Evolutionary conservation across 2,888 invertebrate species (phyloP), one percentile per base, ranked within the genome.

Genomic region (Apamea sordens): DNA sequence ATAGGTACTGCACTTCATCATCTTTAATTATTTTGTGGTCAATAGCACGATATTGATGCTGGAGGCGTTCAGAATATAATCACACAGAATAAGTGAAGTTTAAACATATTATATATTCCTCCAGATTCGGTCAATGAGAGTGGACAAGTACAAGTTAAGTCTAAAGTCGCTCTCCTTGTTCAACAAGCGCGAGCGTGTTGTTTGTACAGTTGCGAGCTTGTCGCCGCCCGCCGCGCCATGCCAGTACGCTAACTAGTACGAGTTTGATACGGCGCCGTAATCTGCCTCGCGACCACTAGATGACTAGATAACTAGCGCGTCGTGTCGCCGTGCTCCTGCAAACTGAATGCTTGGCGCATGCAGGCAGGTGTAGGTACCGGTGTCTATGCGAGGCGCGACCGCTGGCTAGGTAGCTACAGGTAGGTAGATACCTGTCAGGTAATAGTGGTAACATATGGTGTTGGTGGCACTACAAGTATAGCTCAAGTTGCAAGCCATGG

Each of bases 241-340:
- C 18, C 41, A 32, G 72, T 18, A 18, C 32, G n/a, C 18, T 50
- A 47, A 41, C 47, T 56, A 56, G 70, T 28, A n/a, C 65, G 41
- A 32, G 64, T 68, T 80, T 47, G 81, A 80, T 77, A 77, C 24
- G 56, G 56, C 44, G 76, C 41, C 56, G 80, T 59, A 69, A 80
- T 80, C 80, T 75, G 81, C 81, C 63, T 64, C 81, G 81, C 81
- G 81, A 80, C 75, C 56, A 36, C 69, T 56, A 75, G 80, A 75
- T 80, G 81, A 56, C 81, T 56, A 75, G 80, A 75, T 80, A 80
- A 56, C 81, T n/a, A 13, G 36, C 73, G 13, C 80, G 64, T 59
- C 59, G 53, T 21, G 56, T 18, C 78, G 61, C 21, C 32, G 21
- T 0, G n/a, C 68, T 70, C 11, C 59, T 32, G 15, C 53, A 1